These are phyloP conservation scores for Gobio occitaniae DNA, from an alignment of 2,797 vertebrate genomes.

Conservation along the genomic window DNA sequence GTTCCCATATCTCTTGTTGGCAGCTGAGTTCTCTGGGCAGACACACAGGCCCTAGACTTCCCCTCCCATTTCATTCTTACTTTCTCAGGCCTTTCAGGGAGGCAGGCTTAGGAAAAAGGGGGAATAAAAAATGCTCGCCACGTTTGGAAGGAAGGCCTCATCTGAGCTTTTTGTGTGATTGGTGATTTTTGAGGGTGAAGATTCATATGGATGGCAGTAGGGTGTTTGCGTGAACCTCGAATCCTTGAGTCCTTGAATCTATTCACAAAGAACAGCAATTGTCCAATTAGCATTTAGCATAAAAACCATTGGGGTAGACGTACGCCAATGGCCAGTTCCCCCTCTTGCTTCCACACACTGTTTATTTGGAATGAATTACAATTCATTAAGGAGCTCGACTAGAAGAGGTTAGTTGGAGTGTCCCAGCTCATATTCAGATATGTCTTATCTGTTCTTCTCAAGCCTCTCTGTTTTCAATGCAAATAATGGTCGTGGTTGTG, in stretches of 20 bases:
- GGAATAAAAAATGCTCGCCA: slow-evolving; percentile 2
- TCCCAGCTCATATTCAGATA: slow-evolving; percentile 80
- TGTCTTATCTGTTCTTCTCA: slow-evolving; percentile 85
- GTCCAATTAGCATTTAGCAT: slow-evolving; percentile 25
- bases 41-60: slow-evolving; percentile 40
- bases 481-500: slow-evolving; percentile 83
- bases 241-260: slow-evolving; percentile 11
- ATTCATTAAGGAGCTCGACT: slow-evolving; percentile 42
- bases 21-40: slow-evolving; percentile 57
- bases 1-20: slow-evolving; percentile 54
- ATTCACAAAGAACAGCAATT: not conserved
- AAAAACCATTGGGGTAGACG: not conserved
- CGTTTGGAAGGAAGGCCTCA: slow-evolving; percentile 1
- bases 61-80: slow-evolving; percentile 45
- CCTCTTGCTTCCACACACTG: slow-evolving; percentile 29
- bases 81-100: slow-evolving; percentile 57
- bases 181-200: slow-evolving; percentile 16
- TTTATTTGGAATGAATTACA: slow-evolving; percentile 55
- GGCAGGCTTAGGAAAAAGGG: slow-evolving; percentile 22
- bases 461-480: slow-evolving; percentile 81
- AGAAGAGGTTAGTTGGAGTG: slow-evolving; percentile 77
- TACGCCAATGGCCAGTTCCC: not conserved
- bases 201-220: not conserved
- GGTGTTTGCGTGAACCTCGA: not conserved
- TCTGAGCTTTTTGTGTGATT: slow-evolving; percentile 27